phyloP scores from a whole-genome alignment of 1,140 invertebrate species.

The Trypoxylus dichotomus region DNA sequence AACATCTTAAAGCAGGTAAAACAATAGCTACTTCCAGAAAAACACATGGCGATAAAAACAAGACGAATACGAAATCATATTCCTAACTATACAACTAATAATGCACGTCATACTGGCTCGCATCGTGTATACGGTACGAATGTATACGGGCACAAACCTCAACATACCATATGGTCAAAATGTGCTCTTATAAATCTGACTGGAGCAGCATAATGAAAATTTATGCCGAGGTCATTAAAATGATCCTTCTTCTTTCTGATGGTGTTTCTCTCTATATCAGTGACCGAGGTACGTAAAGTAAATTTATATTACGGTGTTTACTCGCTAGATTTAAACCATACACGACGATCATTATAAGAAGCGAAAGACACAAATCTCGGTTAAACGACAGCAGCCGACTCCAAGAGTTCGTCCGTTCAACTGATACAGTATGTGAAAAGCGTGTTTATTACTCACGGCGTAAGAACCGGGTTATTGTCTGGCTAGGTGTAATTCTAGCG shows the following conservation, averaged over 20 bases:
- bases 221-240: constrained; percentile 15
- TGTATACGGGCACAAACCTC: background rate
- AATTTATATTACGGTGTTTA: constrained; percentile 22
- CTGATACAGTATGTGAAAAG: background rate
- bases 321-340: constrained; percentile 21
- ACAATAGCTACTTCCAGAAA: background rate
- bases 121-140: background rate
- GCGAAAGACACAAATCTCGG: constrained; percentile 2
- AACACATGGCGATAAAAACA: background rate
- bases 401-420: background rate
- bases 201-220: constrained; percentile 20
- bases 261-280: background rate
- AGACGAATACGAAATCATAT: background rate
- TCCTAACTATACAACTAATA: constrained; percentile 7
- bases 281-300: background rate
- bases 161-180: constrained; percentile 3
- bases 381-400: constrained; percentile 1
- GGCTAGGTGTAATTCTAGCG: too few species aligned
- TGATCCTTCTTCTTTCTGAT: constrained; percentile 3
- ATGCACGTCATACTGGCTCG: background rate
- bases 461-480: background rate
- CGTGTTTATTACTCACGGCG: background rate
- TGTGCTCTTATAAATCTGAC: constrained; percentile 22
- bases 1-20: background rate
- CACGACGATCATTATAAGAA: constrained; percentile 5